phyloP scores from a whole-genome alignment of 2,888 invertebrate genomes.

The Andrena trimmerana region DNA sequence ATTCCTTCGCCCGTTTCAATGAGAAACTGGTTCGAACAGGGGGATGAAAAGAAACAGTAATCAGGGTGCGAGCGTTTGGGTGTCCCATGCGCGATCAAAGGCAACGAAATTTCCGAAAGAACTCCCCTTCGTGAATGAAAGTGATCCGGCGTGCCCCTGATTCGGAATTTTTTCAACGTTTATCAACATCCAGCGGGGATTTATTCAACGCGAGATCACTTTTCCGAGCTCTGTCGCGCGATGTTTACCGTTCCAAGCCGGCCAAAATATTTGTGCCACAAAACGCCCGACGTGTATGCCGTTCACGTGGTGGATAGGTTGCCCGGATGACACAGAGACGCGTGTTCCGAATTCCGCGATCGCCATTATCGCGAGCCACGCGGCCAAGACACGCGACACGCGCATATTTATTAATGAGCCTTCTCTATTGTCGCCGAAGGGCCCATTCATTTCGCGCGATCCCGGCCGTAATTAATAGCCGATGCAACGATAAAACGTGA shows the following conservation, averaged over 20 bases:
- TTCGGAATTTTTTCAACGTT: constrained; percentile 66
- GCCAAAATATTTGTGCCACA: constrained; percentile 46
- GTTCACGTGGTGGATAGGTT: not conserved
- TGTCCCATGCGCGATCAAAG: not conserved
- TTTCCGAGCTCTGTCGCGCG: not conserved
- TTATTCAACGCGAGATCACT: constrained; percentile 10
- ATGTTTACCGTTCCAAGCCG: constrained; percentile 35
- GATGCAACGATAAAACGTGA: constrained; percentile 62
- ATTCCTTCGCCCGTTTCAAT: not conserved
- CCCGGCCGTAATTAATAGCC: constrained; percentile 55
- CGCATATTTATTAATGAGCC: constrained; percentile 59
- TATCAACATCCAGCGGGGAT: constrained; percentile 6
- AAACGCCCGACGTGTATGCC: constrained; percentile 36
- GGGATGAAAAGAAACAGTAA: not conserved
- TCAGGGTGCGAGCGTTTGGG: not conserved
- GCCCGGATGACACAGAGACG: constrained; percentile 28
- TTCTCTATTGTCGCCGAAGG: constrained; percentile 49
- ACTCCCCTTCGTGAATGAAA: too few relatives aligned
- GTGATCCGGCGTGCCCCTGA: constrained; percentile 45
- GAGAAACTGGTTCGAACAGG: not conserved
- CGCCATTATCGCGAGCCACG: constrained; percentile 29
- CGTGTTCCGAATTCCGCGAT: constrained; percentile 51
- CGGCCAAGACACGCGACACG: constrained; percentile 24
- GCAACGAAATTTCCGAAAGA: not conserved
- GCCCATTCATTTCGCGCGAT: constrained; percentile 49